Base-by-base conservation (phyloP, 2,113 vertebrate genomes). In the Baryphthengus martii region DNA sequence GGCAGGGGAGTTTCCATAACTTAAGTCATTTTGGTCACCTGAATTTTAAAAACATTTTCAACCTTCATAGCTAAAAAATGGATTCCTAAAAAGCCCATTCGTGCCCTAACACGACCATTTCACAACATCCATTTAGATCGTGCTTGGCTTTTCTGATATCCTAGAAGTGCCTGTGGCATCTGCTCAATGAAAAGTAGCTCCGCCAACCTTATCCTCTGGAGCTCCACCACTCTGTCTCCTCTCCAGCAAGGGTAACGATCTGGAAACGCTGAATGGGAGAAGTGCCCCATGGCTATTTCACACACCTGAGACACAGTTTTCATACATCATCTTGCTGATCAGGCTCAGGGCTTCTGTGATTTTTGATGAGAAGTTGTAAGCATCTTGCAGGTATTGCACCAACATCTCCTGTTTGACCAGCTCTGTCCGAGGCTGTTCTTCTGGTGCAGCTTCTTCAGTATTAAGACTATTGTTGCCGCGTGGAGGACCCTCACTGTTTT, bases 361-460 rank as follows among this genome's bases (percentile, higher is more conserved):
- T 97, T 99, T 99, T 90, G 98, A 70, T 28, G 99, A 98, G 44
- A 99, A 99, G 95, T 96, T 98, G 74, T 99, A 98, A 11, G 99
- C 99, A 33, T 99, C 99, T 84, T 95, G 98, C 82, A 99, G 97
- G 89, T 99, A 99, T 86, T 99, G 99, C 70, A 99, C 99, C 96
- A 99, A 66, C 99, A 99, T 99, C 96, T 99, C 98, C 96, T 99
- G 99, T 95, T 99, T 99, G 61, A 98, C 72, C 95, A 99, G 84
- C 18, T 98, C 98, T 61, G 72, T 39, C 39, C 52, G 88, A 71
- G 18, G n/a, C 86, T 85, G 87, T 37, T 93, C 45, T 49, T 90
- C 71, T 4, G 12, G 53, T 16, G 14, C 67, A 85, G 7, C 35
- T 23, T 86, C 97, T 83, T 88, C 94, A 78, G 17, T 89, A 13